These are phyloP conservation scores for Rallus limicola DNA, from an alignment of 2,113 vertebrate species.

Conservation along the genomic window DNA sequence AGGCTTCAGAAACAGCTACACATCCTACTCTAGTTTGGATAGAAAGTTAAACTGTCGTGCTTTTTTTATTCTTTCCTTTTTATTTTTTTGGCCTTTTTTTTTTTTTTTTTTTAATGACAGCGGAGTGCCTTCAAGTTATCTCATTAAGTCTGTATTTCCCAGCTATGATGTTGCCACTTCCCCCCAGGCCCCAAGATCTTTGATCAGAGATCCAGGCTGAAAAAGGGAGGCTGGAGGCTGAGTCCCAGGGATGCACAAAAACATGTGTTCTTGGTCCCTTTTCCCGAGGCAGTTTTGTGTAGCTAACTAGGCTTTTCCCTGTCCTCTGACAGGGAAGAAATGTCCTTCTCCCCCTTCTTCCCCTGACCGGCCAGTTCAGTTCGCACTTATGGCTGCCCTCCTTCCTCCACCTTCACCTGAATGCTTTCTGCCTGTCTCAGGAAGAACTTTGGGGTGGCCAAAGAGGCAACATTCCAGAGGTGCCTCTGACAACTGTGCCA, in stretches of 20 bases:
- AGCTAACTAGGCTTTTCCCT: not conserved
- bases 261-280: not conserved
- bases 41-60: not conserved
- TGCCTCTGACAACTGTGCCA: not conserved
- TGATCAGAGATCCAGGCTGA: slow-evolving; percentile 2
- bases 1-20: not conserved
- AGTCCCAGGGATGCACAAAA: not conserved
- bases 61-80: not conserved
- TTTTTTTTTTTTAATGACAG: not conserved
- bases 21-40: not conserved
- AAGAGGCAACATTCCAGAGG: not conserved
- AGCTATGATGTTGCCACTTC: not conserved
- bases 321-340: not conserved
- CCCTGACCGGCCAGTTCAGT: rapidly evolving
- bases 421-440: rapidly evolving
- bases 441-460: not conserved
- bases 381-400: not conserved
- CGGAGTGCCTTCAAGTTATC: not conserved
- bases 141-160: slow-evolving; percentile 16
- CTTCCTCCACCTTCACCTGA: not conserved
- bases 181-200: not conserved
- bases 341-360: rapidly evolving
- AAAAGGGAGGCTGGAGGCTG: not conserved
- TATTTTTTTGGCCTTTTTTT: not conserved
- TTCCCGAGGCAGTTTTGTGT: not conserved